Evolutionary conservation across 2,888 invertebrate genomes (phyloP).

Genomic region (Oithona nana): DNA sequence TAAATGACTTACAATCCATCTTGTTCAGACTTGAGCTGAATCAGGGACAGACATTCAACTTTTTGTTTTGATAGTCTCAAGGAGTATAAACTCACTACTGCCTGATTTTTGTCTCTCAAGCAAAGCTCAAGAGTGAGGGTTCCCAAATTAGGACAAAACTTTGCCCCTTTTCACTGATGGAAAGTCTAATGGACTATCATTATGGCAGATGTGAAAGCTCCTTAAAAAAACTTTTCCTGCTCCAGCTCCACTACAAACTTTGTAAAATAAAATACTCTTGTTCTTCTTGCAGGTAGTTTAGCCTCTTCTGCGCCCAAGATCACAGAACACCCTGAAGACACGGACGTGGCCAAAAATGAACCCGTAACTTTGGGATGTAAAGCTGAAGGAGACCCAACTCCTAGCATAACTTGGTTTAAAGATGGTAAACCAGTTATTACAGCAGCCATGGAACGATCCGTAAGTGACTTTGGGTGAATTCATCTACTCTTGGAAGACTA

Average conservation of each 20-base stretch:
- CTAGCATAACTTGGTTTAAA: not conserved
- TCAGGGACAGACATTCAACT: too few relatives aligned
- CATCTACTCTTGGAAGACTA: too few relatives aligned
- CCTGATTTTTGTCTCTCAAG: too few relatives aligned
- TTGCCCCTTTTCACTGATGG: not conserved
- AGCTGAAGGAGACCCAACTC: not conserved
- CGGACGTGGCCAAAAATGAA: not conserved
- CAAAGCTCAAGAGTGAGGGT: not conserved
- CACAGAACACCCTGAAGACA: not conserved
- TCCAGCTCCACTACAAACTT: too few relatives aligned
- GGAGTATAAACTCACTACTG: too few relatives aligned
- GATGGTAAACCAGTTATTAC: not conserved
- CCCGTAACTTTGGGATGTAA: slow-evolving; percentile 1
- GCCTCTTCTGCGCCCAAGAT: not conserved
- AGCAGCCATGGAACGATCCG: not conserved
- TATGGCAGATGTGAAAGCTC: not conserved
- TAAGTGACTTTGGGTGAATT: not conserved
- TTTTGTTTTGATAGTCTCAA: too few relatives aligned
- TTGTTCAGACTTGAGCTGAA: too few relatives aligned
- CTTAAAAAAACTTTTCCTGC: not conserved
- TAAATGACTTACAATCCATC: too few relatives aligned
- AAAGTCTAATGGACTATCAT: not conserved
- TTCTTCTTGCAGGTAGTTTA: not conserved
- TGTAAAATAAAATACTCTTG: not conserved
- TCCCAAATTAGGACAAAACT: not conserved